These are phyloP conservation scores for Sarcophaga peregrina DNA, from an alignment of 1,140 invertebrate genomes.

Conservation along the genomic window DNA sequence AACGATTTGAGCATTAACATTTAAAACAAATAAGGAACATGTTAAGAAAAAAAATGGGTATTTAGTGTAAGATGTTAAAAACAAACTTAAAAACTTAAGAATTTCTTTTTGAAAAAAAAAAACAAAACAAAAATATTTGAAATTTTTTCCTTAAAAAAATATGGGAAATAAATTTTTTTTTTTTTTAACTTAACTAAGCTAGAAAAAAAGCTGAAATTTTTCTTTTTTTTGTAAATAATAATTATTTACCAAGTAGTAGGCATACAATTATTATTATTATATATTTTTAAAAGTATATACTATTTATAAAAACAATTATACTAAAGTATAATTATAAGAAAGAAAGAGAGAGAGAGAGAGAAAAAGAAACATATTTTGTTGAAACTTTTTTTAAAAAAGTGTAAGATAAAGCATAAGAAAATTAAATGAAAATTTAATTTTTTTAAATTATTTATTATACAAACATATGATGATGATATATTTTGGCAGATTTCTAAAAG, in stretches of 20 bases:
- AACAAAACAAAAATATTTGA: background rate
- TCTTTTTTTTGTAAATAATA: slow-evolving; percentile 33
- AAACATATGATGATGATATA: background rate
- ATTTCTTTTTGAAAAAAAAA: background rate
- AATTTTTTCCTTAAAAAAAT: background rate
- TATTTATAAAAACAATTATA: slow-evolving; percentile 24
- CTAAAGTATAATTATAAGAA: slow-evolving; percentile 39
- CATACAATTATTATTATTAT: slow-evolving; percentile 30
- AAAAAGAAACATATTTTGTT: slow-evolving; percentile 32
- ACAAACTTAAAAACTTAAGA: slow-evolving; percentile 12
- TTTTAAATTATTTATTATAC: slow-evolving; percentile 15
- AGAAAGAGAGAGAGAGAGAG: too few species aligned
- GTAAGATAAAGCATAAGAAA: background rate
- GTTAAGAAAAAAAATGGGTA: slow-evolving; percentile 10
- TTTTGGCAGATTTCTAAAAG: background rate
- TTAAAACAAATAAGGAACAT: slow-evolving; percentile 24
- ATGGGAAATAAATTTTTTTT: slow-evolving; percentile 1
- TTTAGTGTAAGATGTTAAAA: slow-evolving; percentile 42
- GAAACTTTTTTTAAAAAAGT: slow-evolving; percentile 39
- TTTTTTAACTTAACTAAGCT: slow-evolving; percentile 7
- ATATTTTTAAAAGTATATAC: slow-evolving; percentile 31
- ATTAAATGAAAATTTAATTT: slow-evolving; percentile 15
- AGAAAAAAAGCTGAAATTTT: too few species aligned
- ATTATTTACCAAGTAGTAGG: slow-evolving; percentile 42
- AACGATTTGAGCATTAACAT: slow-evolving; percentile 21